Evolutionary conservation across 1,140 invertebrate genomes (phyloP), one percentile per base, ranked within the genome.

Genomic region (Meloidogyne hapla): DNA sequence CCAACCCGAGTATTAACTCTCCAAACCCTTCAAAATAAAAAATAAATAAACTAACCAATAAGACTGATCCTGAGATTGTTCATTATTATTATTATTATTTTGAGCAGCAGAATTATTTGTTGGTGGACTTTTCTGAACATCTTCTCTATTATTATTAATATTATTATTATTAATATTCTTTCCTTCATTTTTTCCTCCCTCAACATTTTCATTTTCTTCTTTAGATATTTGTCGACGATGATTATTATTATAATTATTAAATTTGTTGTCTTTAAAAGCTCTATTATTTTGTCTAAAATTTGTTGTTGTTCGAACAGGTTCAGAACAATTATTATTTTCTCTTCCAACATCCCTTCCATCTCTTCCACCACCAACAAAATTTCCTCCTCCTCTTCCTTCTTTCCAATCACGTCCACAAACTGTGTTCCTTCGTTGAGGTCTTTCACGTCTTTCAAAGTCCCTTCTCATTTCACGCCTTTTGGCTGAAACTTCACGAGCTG

Each of bases 401-500:
- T 56, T 56, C 48, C 18, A 56, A 56, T 56, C 48, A 56, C 48
- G 48, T 56, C 48, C 48, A 56, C 18, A 56, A 15, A 64, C 21
- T 64, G 15, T 25, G 40, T 73, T 38, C 42, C 48, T 56, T 61
- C 71, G 48, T 73, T 26, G 26, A 23, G 18, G 61, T 28, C 45
- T 42, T 10, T 70, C 69, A 18, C 69, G 25, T 45, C 69, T 33
- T 18, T 62, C 28, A 61, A 45, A 45, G 12, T 64, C 64, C 15
- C 23, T 26, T n/a, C 63, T 45, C 10, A 15, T n/a, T 74, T 62
- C 73, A 69, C 63, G 73, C 33, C 63, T 61, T 25, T 15, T 38
- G 12, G 15, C 40, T n/a, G 28, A 74, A 67, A 67, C 45, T 66
- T 66, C 61, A 13, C 73, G 48, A 45, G 45, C 28, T 38, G 73